A percentile compares a stretch with the other conserved stretches of the same genome.
These are phyloP conservation scores for Prietella phreatophila DNA, from an alignment of 2,113 vertebrate species.

Conservation along the genomic window DNA sequence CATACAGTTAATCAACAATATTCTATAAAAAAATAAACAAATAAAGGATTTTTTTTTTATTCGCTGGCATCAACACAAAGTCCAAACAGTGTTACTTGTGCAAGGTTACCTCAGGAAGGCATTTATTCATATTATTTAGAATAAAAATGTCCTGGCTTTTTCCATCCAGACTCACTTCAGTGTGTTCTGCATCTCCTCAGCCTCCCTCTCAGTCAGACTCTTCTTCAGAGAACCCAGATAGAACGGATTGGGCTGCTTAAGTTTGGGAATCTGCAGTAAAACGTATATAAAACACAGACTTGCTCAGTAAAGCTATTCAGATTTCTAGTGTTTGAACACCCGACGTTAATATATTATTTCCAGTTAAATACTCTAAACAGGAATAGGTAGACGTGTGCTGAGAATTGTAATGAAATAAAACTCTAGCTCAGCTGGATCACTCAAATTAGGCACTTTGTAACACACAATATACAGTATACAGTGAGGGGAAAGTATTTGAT, in stretches of 20 bases:
- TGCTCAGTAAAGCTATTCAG: not conserved
- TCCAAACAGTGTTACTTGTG: not conserved
- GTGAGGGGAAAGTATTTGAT: too few relatives aligned
- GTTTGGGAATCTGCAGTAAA: slow-evolving; percentile 72
- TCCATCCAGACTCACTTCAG: slow-evolving; percentile 77
- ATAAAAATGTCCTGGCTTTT: not conserved
- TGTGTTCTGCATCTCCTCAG: slow-evolving; percentile 76
- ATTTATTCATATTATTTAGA: not conserved
- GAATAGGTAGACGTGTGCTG: not conserved
- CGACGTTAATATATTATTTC: not conserved
- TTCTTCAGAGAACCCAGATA: slow-evolving; percentile 83
- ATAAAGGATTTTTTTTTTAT: not conserved
- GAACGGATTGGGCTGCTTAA: slow-evolving; percentile 87
- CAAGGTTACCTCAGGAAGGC: too few relatives aligned
- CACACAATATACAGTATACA: not conserved
- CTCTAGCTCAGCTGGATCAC: not conserved
- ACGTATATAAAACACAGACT: not conserved
- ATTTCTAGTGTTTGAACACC: not conserved
- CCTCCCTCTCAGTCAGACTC: slow-evolving; percentile 80
- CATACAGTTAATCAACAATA: not conserved
- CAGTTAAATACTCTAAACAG: not conserved
- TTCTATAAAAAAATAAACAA: too few relatives aligned
- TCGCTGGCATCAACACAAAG: not conserved
- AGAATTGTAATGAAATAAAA: not conserved
- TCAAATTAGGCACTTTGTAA: not conserved